phyloP scores from a whole-genome alignment of 2,797 vertebrate species.

The Rhabdophis nuchalis region DNA sequence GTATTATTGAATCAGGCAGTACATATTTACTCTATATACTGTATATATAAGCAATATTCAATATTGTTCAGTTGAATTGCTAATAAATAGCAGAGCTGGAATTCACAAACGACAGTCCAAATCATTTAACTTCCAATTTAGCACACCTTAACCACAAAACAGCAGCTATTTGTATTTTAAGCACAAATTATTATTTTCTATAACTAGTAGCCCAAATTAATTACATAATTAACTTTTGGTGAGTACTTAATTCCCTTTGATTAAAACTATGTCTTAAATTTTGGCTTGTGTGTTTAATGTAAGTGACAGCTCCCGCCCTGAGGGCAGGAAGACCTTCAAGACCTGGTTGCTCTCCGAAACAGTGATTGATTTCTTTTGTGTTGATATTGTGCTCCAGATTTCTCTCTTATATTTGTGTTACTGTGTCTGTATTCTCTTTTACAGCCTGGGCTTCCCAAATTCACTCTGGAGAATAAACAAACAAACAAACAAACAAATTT shows the following conservation, averaged over 20 bases:
- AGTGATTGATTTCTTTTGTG: no score
- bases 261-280: background rate
- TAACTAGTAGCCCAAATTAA: background rate
- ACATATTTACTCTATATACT: no score
- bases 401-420: no score
- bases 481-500: no score
- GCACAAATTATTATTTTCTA: background rate
- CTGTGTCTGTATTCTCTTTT: no score
- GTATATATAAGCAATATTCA: background rate
- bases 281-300: background rate
- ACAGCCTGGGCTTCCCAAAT: no score
- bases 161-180: background rate
- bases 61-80: background rate
- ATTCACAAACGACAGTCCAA: background rate
- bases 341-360: background rate
- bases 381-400: no score
- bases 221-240: background rate
- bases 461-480: no score
- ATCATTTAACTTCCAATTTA: background rate
- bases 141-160: background rate
- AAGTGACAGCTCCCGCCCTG: background rate
- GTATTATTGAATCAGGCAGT: background rate
- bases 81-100: background rate
- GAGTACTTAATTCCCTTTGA: accelerated
- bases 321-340: background rate